phyloP scores from a whole-genome alignment of 2,888 invertebrate genomes.

The Lasioglossum morio region DNA sequence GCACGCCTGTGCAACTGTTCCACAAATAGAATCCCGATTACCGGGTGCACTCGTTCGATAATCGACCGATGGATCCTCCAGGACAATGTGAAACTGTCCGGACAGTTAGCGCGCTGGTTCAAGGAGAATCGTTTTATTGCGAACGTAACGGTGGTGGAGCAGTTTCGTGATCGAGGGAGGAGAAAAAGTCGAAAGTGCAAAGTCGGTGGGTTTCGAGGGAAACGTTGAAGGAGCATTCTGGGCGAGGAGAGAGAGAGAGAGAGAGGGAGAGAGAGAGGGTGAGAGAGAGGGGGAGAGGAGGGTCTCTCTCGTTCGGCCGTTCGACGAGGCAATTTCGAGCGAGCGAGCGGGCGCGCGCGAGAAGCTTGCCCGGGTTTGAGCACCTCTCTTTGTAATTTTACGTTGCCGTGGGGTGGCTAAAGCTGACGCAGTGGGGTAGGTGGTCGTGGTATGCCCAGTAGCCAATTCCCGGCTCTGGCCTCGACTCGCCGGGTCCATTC shows the following conservation, averaged over 20 bases:
- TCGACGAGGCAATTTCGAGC: constrained; percentile 55
- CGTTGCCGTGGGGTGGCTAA: constrained; percentile 79
- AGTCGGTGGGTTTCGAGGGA: constrained; percentile 33
- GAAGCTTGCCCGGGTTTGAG: constrained; percentile 71
- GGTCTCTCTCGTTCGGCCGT: constrained; percentile 32
- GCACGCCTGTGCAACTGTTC: constrained; percentile 63
- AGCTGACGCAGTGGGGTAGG: constrained; percentile 82
- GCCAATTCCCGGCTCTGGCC: constrained; percentile 84
- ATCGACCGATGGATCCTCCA: constrained; percentile 18
- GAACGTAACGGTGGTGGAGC: background rate
- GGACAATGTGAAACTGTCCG: background rate
- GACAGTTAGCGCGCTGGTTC: background rate
- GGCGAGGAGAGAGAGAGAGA: background rate
- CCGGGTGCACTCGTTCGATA: constrained; percentile 41
- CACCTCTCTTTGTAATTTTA: constrained; percentile 79
- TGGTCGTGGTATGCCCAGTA: constrained; percentile 83
- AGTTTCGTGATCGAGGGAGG: background rate
- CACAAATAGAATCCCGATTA: constrained; percentile 70
- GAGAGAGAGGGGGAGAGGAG: background rate
- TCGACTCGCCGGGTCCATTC: constrained; percentile 84
- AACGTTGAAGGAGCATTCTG: constrained; percentile 35
- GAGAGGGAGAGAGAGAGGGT: too few relatives aligned
- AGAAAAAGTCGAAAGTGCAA: constrained; percentile 43
- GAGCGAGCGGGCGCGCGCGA: constrained; percentile 38
- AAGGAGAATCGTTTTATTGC: constrained; percentile 7